Conservation (phyloP, 2,797 vertebrate genomes). For the Pseudopleuronectes americanus region DNA sequence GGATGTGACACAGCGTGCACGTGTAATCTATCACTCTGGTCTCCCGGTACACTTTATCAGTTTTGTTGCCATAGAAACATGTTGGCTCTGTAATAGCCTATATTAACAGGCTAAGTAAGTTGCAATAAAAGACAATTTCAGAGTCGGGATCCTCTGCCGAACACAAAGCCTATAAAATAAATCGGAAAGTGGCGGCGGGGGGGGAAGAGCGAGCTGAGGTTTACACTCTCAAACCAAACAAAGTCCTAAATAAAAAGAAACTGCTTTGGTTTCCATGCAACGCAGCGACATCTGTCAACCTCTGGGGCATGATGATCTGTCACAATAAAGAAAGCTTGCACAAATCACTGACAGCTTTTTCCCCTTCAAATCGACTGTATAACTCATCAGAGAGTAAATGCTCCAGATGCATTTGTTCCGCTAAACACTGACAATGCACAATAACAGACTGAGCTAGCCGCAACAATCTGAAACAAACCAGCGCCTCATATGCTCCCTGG, state of each 20-base stretch:
- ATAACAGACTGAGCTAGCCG: constrained; percentile 40
- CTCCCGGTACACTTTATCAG: constrained; percentile 89
- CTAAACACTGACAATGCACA: constrained; percentile 57
- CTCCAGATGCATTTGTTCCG: constrained; percentile 63
- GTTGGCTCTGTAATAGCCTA: constrained; percentile 84
- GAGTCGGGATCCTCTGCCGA: constrained; percentile 77
- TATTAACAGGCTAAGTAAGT: constrained; percentile 90
- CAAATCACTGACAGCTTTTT: constrained; percentile 74
- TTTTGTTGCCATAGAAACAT: constrained; percentile 89
- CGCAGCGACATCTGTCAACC: constrained; percentile 78
- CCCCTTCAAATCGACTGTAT: constrained; percentile 48
- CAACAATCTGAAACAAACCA: constrained; percentile 62
- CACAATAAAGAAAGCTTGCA: constrained; percentile 77
- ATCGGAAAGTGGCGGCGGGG: constrained; percentile 65
- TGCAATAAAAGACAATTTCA: constrained; percentile 85
- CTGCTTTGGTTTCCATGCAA: constrained; percentile 63
- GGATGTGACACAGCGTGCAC: constrained; percentile 96
- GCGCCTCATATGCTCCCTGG: constrained; percentile 31
- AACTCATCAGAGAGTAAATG: constrained; percentile 68
- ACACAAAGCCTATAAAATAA: constrained; percentile 82
- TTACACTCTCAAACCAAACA: constrained; percentile 75
- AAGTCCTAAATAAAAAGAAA: constrained; percentile 74
- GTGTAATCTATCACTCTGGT: constrained; percentile 92
- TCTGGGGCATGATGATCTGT: constrained; percentile 79
- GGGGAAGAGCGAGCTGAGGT: constrained; percentile 48